A percentile compares a stretch with the other conserved stretches of the same genome.
Conservation (phyloP, 1,140 invertebrate genomes). For the Ctenoplectra terminalis region DNA sequence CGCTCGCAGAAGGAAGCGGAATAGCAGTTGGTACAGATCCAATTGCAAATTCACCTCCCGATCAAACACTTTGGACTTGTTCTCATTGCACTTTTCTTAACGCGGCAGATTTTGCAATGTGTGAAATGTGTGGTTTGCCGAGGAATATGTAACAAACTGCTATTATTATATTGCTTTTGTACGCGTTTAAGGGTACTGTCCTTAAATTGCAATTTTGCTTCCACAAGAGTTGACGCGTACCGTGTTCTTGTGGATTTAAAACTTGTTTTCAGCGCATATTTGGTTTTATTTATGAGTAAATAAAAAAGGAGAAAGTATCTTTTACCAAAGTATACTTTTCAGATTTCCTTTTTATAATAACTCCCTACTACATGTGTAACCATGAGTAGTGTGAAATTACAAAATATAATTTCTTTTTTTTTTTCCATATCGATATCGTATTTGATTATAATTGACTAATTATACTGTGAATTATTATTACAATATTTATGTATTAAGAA, state of each 20-base stretch:
- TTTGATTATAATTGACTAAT: background rate
- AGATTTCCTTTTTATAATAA: background rate
- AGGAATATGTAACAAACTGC: conserved; percentile 82
- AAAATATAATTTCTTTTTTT: background rate
- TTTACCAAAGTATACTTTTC: conserved; percentile 26
- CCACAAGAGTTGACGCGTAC: conserved; percentile 62
- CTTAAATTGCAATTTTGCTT: conserved; percentile 66
- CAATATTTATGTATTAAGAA: conserved; percentile 21
- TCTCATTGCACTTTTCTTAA: conserved; percentile 97
- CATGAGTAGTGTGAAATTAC: conserved; percentile 3
- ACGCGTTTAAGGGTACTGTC: conserved; percentile 55
- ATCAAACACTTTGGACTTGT: conserved; percentile 91
- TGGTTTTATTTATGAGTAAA: conserved; percentile 74
- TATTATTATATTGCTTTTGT: conserved; percentile 53
- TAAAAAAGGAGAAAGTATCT: conserved; percentile 60
- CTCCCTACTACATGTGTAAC: conserved; percentile 15
- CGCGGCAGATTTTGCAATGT: conserved; percentile 87
- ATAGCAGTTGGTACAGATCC: conserved; percentile 69
- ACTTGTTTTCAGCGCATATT: conserved; percentile 69
- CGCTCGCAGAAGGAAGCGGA: conserved; percentile 71
- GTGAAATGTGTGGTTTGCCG: conserved; percentile 97
- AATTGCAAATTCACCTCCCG: conserved; percentile 69
- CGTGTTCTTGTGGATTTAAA: conserved; percentile 60
- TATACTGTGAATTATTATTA: conserved; percentile 32
- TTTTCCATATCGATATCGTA: background rate